Base-by-base conservation (phyloP, 2,888 invertebrate species). In the Acrobasis suavella region DNA sequence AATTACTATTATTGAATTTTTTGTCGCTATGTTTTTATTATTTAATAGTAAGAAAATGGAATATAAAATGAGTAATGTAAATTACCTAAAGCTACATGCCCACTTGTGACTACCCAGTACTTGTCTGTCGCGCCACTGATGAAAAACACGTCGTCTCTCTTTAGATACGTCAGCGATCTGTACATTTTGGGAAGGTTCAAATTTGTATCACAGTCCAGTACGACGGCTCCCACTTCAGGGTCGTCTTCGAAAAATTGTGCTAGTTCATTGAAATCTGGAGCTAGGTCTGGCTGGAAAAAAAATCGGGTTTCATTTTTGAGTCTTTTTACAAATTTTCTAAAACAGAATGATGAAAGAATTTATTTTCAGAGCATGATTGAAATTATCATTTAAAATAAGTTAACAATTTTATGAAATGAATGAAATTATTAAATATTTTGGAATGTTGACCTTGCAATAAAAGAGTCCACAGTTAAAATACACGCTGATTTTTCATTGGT, bases 191-290 rank as follows among this genome's bases (percentile, higher is more conserved):
- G 78, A 67, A 93, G 83, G 69, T 92, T 94, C 8, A 92, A 75
- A 70, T 85, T 87, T 54, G 89, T 80, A 69, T 94, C 93, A 52
- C 92, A 86, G 73, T 94, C 94, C 17, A 93, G 78, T 0, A 94
- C 86, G n/a, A 94, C 93, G 0, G 94, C 94, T 15, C 94, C 93
- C 0, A 94, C 84, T 32, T 90, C 87, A 2, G 79, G 77, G 63
- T 93, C 88, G 51, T 91, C 91, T 49, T 71, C 67, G 7, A 87
- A 64, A 64, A 80, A 91, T 60, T 86, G 66, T 0, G 75, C n/a
- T 17, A 56, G 42, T 56, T 42, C 42, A n/a, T 10, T 14, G n/a
- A 42, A 56, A 5, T 83, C 82, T 14, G 73, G 39, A 1, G 77
- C 78, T 1, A 76, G 49, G 6, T 86, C 81, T 50, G 91, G 91